These are phyloP conservation scores for Pammene fasciana DNA, from an alignment of 2,888 invertebrate species.

Conservation along the genomic window DNA sequence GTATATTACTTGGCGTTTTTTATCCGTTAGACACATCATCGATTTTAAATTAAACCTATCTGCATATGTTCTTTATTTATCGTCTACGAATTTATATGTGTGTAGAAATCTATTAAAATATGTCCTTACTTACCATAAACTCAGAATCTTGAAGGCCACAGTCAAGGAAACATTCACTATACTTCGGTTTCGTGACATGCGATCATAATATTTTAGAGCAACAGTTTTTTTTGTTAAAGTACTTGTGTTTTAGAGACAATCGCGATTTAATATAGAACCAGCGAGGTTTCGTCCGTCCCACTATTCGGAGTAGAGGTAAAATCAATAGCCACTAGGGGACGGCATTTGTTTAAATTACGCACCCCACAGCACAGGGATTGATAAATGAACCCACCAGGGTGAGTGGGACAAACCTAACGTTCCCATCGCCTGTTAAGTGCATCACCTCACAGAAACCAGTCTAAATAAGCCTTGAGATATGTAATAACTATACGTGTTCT, in stretches of 20 bases:
- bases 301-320: conserved; percentile 19
- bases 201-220: conserved; percentile 7
- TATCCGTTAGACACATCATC: not conserved
- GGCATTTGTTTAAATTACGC: conserved; percentile 39
- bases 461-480: not conserved
- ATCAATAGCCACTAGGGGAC: conserved; percentile 34
- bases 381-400: conserved; percentile 25
- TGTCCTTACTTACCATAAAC: too few species aligned
- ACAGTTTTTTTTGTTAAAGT: not conserved
- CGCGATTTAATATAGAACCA: conserved; percentile 6
- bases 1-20: not conserved
- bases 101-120: too few species aligned
- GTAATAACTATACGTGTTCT: not conserved
- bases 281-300: conserved; percentile 3
- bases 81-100: too few species aligned
- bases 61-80: too few species aligned
- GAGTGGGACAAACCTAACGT: conserved; percentile 12
- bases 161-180: conserved; percentile 7
- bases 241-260: conserved; percentile 8
- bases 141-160: not conserved
- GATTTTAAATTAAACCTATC: not conserved
- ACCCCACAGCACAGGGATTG: conserved; percentile 32
- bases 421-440: conserved; percentile 11
- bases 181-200: conserved; percentile 4
- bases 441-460: not conserved